Evolutionary conservation across 2,888 invertebrate species (phyloP).

Genomic region (Liodrosophila aerea): DNA sequence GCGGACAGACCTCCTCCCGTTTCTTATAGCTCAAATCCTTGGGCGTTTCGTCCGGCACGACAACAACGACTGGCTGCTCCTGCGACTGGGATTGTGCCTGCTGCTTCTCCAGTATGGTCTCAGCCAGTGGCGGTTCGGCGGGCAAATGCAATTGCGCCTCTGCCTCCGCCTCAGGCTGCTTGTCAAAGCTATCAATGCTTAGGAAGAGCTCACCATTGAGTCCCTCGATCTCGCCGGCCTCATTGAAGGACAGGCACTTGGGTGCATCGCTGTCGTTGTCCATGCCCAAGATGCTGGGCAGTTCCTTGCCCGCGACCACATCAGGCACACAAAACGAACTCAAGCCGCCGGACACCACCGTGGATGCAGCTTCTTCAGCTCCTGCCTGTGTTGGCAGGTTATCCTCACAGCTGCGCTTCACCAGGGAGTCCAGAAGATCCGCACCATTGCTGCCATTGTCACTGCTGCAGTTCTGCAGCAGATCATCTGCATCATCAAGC

Average conservation of each 20-base stretch:
- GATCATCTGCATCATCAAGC: constrained; percentile 80
- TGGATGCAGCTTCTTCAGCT: constrained; percentile 39
- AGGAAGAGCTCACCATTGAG: constrained; percentile 80
- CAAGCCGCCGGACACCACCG: no score
- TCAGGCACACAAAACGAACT: constrained; percentile 62
- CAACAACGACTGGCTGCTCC: background rate
- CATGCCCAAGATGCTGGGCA: constrained; percentile 86
- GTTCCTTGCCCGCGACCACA: constrained; percentile 83
- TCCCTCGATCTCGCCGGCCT: constrained; percentile 82
- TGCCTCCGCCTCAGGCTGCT: constrained; percentile 50
- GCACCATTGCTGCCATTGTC: constrained; percentile 82
- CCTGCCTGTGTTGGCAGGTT: constrained; percentile 82
- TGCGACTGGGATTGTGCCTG: constrained; percentile 67
- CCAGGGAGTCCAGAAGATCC: constrained; percentile 85
- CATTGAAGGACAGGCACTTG: constrained; percentile 81
- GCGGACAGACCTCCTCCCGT: constrained; percentile 80
- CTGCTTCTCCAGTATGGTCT: constrained; percentile 78
- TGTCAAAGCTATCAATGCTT: constrained; percentile 68
- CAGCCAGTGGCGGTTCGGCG: constrained; percentile 39
- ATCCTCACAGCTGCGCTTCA: constrained; percentile 86
- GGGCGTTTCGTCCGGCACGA: constrained; percentile 84
- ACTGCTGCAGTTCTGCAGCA: constrained; percentile 79
- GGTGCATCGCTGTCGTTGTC: constrained; percentile 81
- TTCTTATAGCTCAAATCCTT: constrained; percentile 86
- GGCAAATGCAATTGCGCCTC: constrained; percentile 24